Conservation (phyloP, 2,797 vertebrate genomes). For the Tadarida brasiliensis region DNA sequence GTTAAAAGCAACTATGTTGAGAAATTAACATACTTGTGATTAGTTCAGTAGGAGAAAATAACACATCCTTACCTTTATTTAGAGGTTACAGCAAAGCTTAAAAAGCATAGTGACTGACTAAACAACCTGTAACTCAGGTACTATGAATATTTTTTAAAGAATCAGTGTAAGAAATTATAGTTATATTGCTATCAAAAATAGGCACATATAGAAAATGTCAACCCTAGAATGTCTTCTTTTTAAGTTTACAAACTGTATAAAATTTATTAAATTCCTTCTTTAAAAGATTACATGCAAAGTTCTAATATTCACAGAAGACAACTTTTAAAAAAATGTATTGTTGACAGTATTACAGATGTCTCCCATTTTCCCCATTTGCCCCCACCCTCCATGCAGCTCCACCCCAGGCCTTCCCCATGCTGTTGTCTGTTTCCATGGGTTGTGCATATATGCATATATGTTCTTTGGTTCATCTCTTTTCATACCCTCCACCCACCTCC, state of each 20-base stretch:
- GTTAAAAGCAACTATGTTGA: constrained; percentile 13
- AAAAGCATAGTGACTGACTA: constrained; percentile 17
- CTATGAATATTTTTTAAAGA: neutral
- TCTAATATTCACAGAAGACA: neutral
- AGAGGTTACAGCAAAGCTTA: neutral
- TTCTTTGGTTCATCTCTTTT: neutral
- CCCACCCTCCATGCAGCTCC: neutral
- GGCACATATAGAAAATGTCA: neutral
- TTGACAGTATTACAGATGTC: neutral
- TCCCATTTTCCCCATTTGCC: neutral
- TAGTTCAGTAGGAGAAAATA: constrained; percentile 21
- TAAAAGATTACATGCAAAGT: neutral
- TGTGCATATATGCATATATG: neutral
- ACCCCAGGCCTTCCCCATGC: neutral
- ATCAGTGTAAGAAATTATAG: constrained; percentile 17
- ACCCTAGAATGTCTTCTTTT: neutral
- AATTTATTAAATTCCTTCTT: neutral
- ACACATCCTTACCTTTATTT: constrained; percentile 44
- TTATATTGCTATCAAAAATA: constrained; percentile 24
- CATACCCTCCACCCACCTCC: neutral
- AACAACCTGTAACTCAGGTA: neutral
- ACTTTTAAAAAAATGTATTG: neutral
- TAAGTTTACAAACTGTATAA: neutral
- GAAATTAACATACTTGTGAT: constrained; percentile 41
- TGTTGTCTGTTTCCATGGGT: neutral